phyloP scores from a whole-genome alignment of 2,888 invertebrate species.

The Caenorhabditis macrosperma region DNA sequence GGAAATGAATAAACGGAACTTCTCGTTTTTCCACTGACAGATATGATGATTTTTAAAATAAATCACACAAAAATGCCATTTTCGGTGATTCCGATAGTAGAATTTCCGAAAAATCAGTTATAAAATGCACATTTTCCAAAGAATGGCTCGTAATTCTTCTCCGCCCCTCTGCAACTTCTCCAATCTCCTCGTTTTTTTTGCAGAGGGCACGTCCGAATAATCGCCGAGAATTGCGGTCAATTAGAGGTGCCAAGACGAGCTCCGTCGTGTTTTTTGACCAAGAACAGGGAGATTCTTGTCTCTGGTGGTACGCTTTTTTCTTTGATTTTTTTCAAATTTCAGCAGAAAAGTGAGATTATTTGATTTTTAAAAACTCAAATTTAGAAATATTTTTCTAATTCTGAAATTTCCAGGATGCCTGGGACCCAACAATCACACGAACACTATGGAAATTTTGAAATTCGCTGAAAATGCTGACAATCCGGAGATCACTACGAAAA shows the following conservation, averaged over 20 bases:
- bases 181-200: too few species aligned
- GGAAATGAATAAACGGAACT: too few species aligned
- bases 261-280: conserved; percentile 30
- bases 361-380: too few species aligned
- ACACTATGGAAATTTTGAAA: conserved; percentile 25
- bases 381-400: background rate
- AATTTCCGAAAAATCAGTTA: too few species aligned
- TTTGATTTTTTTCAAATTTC: background rate
- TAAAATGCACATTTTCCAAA: too few species aligned
- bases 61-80: too few species aligned
- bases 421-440: conserved; percentile 40
- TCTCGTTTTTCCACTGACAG: too few species aligned
- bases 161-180: too few species aligned
- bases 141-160: too few species aligned
- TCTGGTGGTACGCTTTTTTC: conserved; percentile 15
- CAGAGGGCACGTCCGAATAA: background rate
- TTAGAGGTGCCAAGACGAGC: conserved; percentile 23
- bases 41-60: too few species aligned
- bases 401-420: conserved; percentile 27
- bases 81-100: too few species aligned
- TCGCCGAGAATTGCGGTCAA: conserved; percentile 29
- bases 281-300: conserved; percentile 22
- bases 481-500: background rate
- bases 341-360: too few species aligned
- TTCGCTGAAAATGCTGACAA: background rate